phyloP scores from a whole-genome alignment of 2,888 invertebrate genomes.

The Chesias legatella region DNA sequence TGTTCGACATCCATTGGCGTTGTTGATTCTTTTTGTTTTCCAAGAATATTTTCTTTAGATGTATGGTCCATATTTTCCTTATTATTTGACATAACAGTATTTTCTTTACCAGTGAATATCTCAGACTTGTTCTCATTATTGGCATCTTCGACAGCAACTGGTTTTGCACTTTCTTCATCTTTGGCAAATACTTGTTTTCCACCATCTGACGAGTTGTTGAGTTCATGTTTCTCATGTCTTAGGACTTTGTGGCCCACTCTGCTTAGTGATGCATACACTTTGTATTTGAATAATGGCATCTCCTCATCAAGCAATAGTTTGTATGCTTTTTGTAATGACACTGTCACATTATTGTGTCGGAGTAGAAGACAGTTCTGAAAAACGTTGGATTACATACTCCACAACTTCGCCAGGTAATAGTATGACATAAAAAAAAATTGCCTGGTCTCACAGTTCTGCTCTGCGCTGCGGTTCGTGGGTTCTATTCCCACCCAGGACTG shows the following conservation, averaged over 20 bases:
- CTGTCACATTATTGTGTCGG: slow-evolving; percentile 74
- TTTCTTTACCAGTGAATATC: no score
- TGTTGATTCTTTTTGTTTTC: no score
- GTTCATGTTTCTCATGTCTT: slow-evolving; percentile 46
- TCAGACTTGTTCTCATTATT: no score
- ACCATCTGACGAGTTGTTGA: not conserved
- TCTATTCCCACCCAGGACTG: no score
- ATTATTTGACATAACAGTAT: no score
- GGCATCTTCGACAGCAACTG: not conserved
- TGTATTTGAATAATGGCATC: slow-evolving; percentile 72
- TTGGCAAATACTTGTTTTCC: not conserved
- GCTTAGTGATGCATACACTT: slow-evolving; percentile 80
- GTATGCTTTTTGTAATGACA: slow-evolving; percentile 85
- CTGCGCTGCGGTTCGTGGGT: no score
- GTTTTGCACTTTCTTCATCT: not conserved
- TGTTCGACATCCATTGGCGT: no score
- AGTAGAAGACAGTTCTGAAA: slow-evolving; percentile 83
- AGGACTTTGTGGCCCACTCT: slow-evolving; percentile 80
- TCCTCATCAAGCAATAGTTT: slow-evolving; percentile 63
- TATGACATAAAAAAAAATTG: no score
- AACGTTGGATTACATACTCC: not conserved
- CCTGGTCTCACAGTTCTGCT: no score
- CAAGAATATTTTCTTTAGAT: no score
- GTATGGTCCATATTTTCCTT: no score
- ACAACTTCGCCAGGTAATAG: no score